Evolutionary conservation across 2,888 invertebrate species (phyloP), one percentile per base, ranked within the genome.

Genomic region (Cylindroiulus punctatus): DNA sequence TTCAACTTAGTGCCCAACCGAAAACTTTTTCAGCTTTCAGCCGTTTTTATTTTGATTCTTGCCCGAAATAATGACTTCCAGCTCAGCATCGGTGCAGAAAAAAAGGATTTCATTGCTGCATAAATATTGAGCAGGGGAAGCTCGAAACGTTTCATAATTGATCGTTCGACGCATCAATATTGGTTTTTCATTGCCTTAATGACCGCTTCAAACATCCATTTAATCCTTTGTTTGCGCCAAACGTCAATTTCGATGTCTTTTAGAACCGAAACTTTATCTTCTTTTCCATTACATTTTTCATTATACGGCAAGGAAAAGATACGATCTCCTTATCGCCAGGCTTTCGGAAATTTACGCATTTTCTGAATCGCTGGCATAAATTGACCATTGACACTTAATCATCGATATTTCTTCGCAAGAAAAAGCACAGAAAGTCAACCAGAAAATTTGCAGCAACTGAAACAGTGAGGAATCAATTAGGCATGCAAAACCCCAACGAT

Each of bases 261-360:
- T 42, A 19, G n/a, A 82, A 82, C 2, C n/a, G 82, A 82, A 42
- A 83, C 83, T 83, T 81, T 83, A 83, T 83, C 83, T 83, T 83
- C 26, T 12, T 83, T 83, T 83, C 22, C 76, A 76, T 26, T 76
- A 2, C 36, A 83, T 83, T 83, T 83, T 82, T 83, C 40, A 76
- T 83, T 83, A 12, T 83, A 17, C 40, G 1, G 26, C 2, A 17
- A 19, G 19, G 36, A 82, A 82, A 22, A 82, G 17, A 40, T n/a
- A 82, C 10, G 82, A 82, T 44, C 42, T 83, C n/a, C 44, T 83
- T 83, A 44, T 83, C 83, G 83, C 40, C 44, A n/a, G 19, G 40
- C 83, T 83, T 40, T 36, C 40, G 7, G 83, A 40, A 76, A 83
- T 83, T 83, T 44, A 83, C 83, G 44, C 44, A 44, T n/a, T 40